Base-by-base conservation (phyloP, 2,113 vertebrate genomes). In the Limnothrissa miodon region DNA sequence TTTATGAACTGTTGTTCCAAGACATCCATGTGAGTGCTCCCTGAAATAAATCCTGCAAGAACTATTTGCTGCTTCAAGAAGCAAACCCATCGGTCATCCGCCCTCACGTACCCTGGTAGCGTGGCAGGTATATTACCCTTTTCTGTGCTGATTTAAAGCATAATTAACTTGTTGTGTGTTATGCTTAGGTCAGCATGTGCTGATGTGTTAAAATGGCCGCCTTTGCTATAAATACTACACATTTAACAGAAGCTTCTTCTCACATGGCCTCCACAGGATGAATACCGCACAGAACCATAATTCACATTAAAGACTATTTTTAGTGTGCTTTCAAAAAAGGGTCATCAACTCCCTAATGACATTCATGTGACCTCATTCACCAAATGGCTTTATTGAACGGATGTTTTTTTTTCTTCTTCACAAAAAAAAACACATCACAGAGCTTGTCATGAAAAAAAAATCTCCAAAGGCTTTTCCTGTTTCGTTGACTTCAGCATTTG, bases 321-420 rank as follows among this genome's bases (percentile, higher is more conserved):
- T 80, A 48, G 25, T 45, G 36, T 33, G 15, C 17, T 48, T 79
- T 51, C 17, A 74, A 45, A 84, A 53, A 84, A 56, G 79, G 23
- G 17, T 82, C n/a, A 80, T 79, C 88, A 45, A 88, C 86, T 84
- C 89, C 88, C 91, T 87, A 90, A 87, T 91, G 90, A 90, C 78
- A 81, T 36, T 74, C 66, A 74, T 17, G 36, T 33, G 66, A 33
- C 25, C 66, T 74, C 33, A 17, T 36, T 33, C 66, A 36, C 66
- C 15, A 21, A 23, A 56, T 6, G 23, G 21, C 19, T 56, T 23
- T 56, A 56, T 56, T 56, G 19, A 56, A 36, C 33, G 9, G 29
- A 36, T 33, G 66, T 33, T 36, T 39, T 74, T 74, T 3, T 13
- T 17, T 29, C 11, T 17, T 59, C 56, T n/a, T n/a, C n/a, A 42